These are phyloP conservation scores for Miltochrista miniata DNA, from an alignment of 2,888 invertebrate genomes.

Conservation along the genomic window DNA sequence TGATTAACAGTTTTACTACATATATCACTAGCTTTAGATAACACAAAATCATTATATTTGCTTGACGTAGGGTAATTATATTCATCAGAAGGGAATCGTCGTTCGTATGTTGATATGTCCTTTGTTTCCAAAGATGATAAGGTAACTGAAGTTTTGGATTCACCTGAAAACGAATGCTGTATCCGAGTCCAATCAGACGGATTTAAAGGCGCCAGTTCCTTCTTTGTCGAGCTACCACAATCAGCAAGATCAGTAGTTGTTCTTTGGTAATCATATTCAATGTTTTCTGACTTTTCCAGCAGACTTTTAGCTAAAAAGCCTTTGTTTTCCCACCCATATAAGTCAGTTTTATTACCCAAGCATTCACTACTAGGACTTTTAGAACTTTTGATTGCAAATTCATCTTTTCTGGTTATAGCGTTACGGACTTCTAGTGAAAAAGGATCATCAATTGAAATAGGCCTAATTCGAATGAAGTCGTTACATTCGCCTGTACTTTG, in stretches of 20 bases:
- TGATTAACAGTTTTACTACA: slow-evolving; percentile 68
- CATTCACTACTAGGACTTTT: slow-evolving; percentile 74
- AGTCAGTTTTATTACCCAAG: slow-evolving; percentile 74
- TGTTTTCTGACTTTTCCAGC: slow-evolving; percentile 48
- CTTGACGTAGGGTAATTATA: slow-evolving; percentile 67
- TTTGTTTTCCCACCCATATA: slow-evolving; percentile 81
- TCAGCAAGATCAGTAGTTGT: slow-evolving; percentile 47
- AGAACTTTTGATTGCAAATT: slow-evolving; percentile 48
- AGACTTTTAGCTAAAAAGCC: slow-evolving; percentile 66
- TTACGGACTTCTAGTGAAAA: slow-evolving; percentile 68
- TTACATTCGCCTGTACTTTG: slow-evolving; percentile 52
- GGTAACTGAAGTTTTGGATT: slow-evolving; percentile 63
- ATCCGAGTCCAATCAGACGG: slow-evolving; percentile 54
- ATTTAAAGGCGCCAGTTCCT: slow-evolving; percentile 44
- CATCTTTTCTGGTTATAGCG: slow-evolving; percentile 45
- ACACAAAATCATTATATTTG: slow-evolving; percentile 73
- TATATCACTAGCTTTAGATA: slow-evolving; percentile 70
- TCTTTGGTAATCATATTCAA: slow-evolving; percentile 49
- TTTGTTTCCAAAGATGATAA: slow-evolving; percentile 64
- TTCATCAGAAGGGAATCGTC: slow-evolving; percentile 61
- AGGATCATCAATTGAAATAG: slow-evolving; percentile 78
- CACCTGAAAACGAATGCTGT: slow-evolving; percentile 68
- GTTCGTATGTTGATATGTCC: slow-evolving; percentile 61
- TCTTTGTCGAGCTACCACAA: slow-evolving; percentile 40
- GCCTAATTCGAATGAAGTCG: slow-evolving; percentile 66